Base-by-base conservation (phyloP, 1,140 invertebrate species). In the Lethrus apterus region DNA sequence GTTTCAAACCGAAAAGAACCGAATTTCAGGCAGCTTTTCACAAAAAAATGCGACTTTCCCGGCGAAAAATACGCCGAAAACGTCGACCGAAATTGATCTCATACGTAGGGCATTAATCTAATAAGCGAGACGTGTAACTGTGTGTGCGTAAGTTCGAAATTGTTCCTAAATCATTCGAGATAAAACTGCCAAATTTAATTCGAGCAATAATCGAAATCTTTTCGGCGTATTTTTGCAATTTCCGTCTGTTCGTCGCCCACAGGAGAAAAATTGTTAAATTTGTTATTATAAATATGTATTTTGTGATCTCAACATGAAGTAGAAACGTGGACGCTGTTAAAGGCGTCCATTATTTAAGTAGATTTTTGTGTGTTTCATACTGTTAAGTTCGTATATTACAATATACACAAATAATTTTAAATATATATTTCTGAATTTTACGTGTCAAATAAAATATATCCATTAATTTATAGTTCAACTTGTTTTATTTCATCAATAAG, bases 251-350 rank as follows among this genome's bases (percentile, higher is more conserved):
- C 35, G 24, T 33, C 35, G 21, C 34, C 20, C 35, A 21, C 35
- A 38, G n/a, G n/a, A n/a, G n/a, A n/a, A n/a, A n/a, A 38, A 38
- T 38, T 38, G 35, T 38, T 38, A 17, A 38, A 38, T 38, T 38
- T 38, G 35, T 38, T 38, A 38, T 38, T 38, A n/a, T n/a, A 38
- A 38, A 38, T 38, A 38, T 38, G 35, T 38, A 38, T 38, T 38
- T 38, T 38, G 35, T 38, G 35, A 38, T 38, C 35, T 38, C 35
- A 38, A 21, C 35, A 38, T 38, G 20, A 38, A 21, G 35, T 38
- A 38, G 35, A 38, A 38, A 38, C 20, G 35, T 13, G 35, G n/a
- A n/a, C 35, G 24, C 35, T 38, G 35, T 38, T 38, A n/a, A 38
- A 38, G 24, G 35, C 24, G 35, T 21, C 24, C 35, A 21, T 4